These are phyloP conservation scores for Tangara arthus DNA, from an alignment of 2,797 vertebrate species.

Conservation along the genomic window DNA sequence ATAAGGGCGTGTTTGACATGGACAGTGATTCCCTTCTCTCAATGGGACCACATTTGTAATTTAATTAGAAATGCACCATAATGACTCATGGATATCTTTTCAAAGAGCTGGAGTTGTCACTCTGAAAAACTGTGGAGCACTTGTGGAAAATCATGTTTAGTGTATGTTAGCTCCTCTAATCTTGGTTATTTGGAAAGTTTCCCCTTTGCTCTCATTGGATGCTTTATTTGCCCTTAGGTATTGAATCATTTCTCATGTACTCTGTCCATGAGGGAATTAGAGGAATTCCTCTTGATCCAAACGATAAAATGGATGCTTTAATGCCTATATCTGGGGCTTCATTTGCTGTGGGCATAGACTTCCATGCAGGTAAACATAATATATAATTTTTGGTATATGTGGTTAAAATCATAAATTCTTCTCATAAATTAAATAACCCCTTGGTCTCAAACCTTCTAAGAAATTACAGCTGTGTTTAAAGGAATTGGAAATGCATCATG, in stretches of 20 bases:
- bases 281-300: conserved; percentile 91
- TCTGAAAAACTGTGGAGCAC: background rate
- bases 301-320: conserved; percentile 91
- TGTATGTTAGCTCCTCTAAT: background rate
- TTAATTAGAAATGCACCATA: background rate
- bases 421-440: background rate
- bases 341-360: conserved; percentile 97
- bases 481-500: background rate
- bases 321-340: conserved; percentile 95
- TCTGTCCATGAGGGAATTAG: conserved; percentile 95
- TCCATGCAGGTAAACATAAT: conserved; percentile 88
- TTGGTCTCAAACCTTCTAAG: background rate
- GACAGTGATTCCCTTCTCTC: background rate
- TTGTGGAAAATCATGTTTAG: background rate
- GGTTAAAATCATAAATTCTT: background rate
- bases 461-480: background rate
- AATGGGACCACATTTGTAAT: background rate
- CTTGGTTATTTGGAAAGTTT: conserved; percentile 74
- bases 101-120: background rate
- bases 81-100: background rate
- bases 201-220: background rate
- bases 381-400: background rate
- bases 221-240: conserved; percentile 74
- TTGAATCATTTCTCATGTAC: conserved; percentile 97
- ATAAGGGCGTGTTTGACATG: background rate